A percentile compares a stretch with the other conserved stretches of the same genome.
These are phyloP conservation scores for Xiphydria camelus DNA, from an alignment of 2,888 invertebrate species.

Conservation along the genomic window DNA sequence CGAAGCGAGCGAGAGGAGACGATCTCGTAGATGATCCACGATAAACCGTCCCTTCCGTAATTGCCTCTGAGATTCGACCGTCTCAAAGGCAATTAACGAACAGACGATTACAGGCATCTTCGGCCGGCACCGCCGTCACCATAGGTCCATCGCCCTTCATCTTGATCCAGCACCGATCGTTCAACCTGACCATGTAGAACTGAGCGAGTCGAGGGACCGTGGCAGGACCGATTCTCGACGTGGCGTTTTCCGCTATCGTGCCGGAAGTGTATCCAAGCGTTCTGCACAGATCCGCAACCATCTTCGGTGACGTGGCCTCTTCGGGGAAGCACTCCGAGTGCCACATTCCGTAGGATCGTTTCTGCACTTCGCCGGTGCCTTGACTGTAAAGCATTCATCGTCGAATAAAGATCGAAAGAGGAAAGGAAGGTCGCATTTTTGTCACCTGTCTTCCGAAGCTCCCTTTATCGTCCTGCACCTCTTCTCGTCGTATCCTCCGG, in stretches of 20 bases:
- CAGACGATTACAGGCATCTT: slow-evolving; percentile 36
- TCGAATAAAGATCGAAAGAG: neutral
- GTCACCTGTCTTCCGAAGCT: too few species aligned
- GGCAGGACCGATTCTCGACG: slow-evolving; percentile 17
- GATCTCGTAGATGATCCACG: too few species aligned
- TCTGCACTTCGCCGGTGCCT: slow-evolving; percentile 70
- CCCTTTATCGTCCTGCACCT: slow-evolving; percentile 64
- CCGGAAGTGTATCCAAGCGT: slow-evolving; percentile 66
- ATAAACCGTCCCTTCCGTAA: too few species aligned
- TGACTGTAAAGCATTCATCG: slow-evolving; percentile 50
- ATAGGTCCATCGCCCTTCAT: slow-evolving; percentile 34
- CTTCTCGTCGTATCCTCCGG: slow-evolving; percentile 73
- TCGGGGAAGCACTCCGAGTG: slow-evolving; percentile 69
- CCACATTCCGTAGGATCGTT: slow-evolving; percentile 71
- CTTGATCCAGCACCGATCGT: slow-evolving; percentile 32
- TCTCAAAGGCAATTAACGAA: slow-evolving; percentile 28
- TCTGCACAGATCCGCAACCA: slow-evolving; percentile 66
- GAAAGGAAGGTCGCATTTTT: too few species aligned
- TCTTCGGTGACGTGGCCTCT: slow-evolving; percentile 29
- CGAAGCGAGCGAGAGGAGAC: too few species aligned
- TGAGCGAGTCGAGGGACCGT: slow-evolving; percentile 27
- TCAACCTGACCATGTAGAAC: slow-evolving; percentile 41
- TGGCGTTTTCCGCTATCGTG: slow-evolving; percentile 36
- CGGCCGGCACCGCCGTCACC: slow-evolving; percentile 27
- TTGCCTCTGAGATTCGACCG: neutral